Base-by-base conservation (phyloP, 2,888 invertebrate species). In the Clusia tigrina region DNA sequence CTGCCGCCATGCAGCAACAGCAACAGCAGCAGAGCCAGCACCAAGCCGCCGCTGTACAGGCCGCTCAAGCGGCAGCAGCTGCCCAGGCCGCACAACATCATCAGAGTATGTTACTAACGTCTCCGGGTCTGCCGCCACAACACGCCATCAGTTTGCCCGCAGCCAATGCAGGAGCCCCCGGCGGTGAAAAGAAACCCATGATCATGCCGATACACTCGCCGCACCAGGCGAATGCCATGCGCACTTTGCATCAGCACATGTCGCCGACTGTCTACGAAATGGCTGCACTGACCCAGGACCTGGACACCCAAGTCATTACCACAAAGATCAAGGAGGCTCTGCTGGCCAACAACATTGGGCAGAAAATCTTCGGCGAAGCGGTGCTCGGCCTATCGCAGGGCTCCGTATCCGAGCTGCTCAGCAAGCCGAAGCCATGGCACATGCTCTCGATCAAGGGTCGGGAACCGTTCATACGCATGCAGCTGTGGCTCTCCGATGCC, bases 401-500 rank as follows among this genome's bases (percentile, higher is more conserved):
- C 12, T 96, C 98, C 1, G 98, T 98, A 12, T 97, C 96, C 77
- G 99, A 99, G 84, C 86, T 99, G 67, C 87, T 99, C 6, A 96
- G 97, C 66, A 98, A 98, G 83, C 98, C 98, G 2, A 98, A 98
- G 79, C 98, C 98, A 0, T 98, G 98, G 98, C 96, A 96, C 81
- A 96, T 98, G 96, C 88, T 98, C 60, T 97, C 96, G 80, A 96
- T 97, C 81, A 98, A 98, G 83, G 98, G 98, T 0, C 88, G 98
- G 26, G 98, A 98, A 80, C 96, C 96, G 0, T 96, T 96, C 84
- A 95, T 96, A 70, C 87, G 96, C 58, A 96, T 96, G 96, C 97
- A 98, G 81, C 84, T 97, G 67, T 98, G 98, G 98, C 87, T 98
- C 32, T 93, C 94, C 74, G 98, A 98, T 81, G 91, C 96, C 10